Percentiles rank a stretch among this genome's conserved stretches.
Conservation (phyloP, 2,888 invertebrate species). For the Pristionchus japonicus region DNA sequence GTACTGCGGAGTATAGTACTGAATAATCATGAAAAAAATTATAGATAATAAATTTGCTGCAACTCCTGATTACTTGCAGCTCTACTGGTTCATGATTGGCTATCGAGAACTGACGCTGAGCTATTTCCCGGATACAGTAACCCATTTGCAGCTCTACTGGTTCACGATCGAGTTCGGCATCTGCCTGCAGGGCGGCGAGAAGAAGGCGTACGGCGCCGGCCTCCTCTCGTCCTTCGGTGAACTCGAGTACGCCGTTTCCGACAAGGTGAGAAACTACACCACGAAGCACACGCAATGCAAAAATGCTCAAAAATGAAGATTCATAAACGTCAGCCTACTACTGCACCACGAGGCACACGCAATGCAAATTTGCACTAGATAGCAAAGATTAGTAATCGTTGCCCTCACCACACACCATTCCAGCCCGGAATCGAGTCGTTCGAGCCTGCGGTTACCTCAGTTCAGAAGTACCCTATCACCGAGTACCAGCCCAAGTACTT, state of each 20-base stretch:
- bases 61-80: no score
- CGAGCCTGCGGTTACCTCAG: slow-evolving; percentile 88
- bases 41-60: no score
- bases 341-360: not conserved
- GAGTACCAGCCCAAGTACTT: slow-evolving; percentile 96
- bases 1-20: no score
- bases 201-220: slow-evolving; percentile 98
- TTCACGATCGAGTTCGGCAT: slow-evolving; percentile 98
- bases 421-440: slow-evolving; percentile 86
- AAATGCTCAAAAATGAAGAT: not conserved
- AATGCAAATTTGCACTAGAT: not conserved
- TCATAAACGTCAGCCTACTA: not conserved
- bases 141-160: slow-evolving; percentile 79
- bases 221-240: slow-evolving; percentile 97
- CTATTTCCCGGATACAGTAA: not conserved
- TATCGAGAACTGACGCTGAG: no score
- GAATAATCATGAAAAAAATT: no score
- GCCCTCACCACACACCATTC: slow-evolving; percentile 22
- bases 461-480: slow-evolving; percentile 95
- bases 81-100: no score
- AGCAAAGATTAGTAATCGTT: not conserved
- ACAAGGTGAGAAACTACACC: slow-evolving; percentile 75
- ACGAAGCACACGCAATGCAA: not conserved
- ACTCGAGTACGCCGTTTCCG: slow-evolving; percentile 89
- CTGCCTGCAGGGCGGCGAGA: slow-evolving; percentile 92